phyloP scores from a whole-genome alignment of 2,797 vertebrate species.

The Astyanax mexicanus region DNA sequence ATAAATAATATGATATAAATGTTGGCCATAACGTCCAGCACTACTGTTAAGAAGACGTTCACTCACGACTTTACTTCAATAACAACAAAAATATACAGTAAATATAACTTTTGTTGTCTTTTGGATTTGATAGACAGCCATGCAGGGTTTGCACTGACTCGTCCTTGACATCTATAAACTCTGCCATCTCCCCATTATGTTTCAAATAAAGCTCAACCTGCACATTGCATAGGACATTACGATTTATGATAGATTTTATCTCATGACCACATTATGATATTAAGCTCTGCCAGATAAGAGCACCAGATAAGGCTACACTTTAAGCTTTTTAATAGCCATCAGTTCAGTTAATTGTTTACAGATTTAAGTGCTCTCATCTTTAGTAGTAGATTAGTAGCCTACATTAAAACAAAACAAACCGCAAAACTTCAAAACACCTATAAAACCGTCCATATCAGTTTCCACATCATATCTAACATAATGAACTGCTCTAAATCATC shows the following conservation, averaged over 20 bases:
- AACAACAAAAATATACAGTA: too few relatives aligned
- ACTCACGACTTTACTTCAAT: too few relatives aligned
- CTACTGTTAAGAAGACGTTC: too few relatives aligned
- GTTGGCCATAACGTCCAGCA: too few relatives aligned
- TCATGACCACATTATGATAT: background rate
- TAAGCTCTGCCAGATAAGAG: background rate
- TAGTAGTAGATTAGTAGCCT: background rate
- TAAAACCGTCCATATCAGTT: too few relatives aligned
- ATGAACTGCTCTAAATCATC: background rate
- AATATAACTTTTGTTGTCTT: too few relatives aligned
- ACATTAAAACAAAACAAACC: background rate
- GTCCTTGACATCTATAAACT: background rate
- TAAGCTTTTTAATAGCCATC: background rate
- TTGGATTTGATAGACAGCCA: too few relatives aligned
- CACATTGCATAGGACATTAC: background rate
- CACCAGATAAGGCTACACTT: background rate
- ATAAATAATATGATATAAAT: too few relatives aligned
- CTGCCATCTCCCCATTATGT: background rate
- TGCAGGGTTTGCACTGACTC: too few relatives aligned
- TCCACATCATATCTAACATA: background rate
- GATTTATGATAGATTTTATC: background rate
- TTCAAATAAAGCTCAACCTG: background rate
- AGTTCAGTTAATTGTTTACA: background rate
- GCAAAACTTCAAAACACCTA: background rate
- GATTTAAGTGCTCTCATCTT: background rate